Conservation (phyloP, 2,113 vertebrate species). For the Tapirus terrestris region DNA sequence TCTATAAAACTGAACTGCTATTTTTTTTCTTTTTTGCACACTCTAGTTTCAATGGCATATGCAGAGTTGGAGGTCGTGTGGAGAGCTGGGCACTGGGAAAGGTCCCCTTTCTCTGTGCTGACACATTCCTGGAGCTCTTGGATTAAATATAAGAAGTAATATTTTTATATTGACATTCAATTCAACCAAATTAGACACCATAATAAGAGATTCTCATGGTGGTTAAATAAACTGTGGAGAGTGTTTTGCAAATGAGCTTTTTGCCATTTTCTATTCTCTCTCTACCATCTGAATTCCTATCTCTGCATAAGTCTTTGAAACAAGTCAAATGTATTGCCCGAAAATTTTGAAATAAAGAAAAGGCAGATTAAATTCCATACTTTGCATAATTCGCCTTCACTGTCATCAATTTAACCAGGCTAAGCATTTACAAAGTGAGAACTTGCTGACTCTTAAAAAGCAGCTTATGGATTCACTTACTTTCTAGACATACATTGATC, state of each 20-base stretch:
- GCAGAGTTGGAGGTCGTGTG: background rate
- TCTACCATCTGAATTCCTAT: background rate
- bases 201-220: background rate
- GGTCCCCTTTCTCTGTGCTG: background rate
- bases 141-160: background rate
- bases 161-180: background rate
- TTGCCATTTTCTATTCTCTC: background rate
- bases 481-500: background rate
- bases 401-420: background rate
- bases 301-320: background rate
- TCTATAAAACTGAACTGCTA: background rate
- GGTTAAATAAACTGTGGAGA: background rate
- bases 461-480: background rate
- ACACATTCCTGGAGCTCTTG: background rate
- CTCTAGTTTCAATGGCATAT: background rate
- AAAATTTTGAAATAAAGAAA: background rate
- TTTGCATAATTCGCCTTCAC: background rate
- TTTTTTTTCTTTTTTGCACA: background rate
- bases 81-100: background rate
- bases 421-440: background rate
- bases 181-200: background rate
- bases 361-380: background rate
- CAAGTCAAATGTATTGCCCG: background rate
- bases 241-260: background rate
- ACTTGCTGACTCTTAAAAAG: background rate